These are phyloP conservation scores for Gambusia holbrooki DNA, from an alignment of 2,113 vertebrate species.

Conservation along the genomic window DNA sequence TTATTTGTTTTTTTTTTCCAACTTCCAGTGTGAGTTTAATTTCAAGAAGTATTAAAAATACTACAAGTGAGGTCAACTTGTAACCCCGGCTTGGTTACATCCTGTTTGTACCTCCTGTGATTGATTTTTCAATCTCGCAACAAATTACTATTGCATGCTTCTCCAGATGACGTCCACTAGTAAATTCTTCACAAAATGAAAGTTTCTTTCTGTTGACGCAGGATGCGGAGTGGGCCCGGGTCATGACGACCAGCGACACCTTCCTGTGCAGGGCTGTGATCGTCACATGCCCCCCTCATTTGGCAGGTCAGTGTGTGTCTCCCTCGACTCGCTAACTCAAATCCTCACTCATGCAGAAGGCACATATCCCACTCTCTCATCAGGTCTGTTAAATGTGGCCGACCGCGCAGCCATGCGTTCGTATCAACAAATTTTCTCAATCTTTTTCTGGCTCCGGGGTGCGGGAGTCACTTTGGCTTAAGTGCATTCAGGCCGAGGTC, in stretches of 20 bases:
- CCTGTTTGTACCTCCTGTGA: not conserved
- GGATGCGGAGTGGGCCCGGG: constrained; percentile 69
- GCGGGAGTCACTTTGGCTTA: constrained; percentile 32
- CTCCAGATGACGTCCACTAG: not conserved
- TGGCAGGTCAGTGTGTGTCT: constrained; percentile 77
- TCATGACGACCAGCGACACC: constrained; percentile 58
- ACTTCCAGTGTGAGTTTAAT: not conserved
- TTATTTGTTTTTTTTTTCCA: not conserved
- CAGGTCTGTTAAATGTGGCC: constrained; percentile 45
- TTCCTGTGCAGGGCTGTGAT: constrained; percentile 76
- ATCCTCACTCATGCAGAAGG: constrained; percentile 57
- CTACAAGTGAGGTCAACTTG: too few species aligned
- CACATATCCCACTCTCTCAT: constrained; percentile 36
- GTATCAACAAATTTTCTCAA: constrained; percentile 33
- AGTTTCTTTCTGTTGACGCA: constrained; percentile 49
- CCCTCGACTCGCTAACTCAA: constrained; percentile 45
- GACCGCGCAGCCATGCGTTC: constrained; percentile 41
- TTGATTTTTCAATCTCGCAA: not conserved
- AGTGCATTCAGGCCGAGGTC: constrained; percentile 20
- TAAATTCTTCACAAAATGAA: constrained; percentile 2
- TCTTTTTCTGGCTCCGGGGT: constrained; percentile 18
- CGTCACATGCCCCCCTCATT: constrained; percentile 79
- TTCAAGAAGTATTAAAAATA: not conserved
- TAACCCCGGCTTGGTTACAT: not conserved
- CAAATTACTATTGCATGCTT: constrained; percentile 2